phyloP scores from a whole-genome alignment of 1,140 invertebrate species.

The Hypsibius dujardini region DNA sequence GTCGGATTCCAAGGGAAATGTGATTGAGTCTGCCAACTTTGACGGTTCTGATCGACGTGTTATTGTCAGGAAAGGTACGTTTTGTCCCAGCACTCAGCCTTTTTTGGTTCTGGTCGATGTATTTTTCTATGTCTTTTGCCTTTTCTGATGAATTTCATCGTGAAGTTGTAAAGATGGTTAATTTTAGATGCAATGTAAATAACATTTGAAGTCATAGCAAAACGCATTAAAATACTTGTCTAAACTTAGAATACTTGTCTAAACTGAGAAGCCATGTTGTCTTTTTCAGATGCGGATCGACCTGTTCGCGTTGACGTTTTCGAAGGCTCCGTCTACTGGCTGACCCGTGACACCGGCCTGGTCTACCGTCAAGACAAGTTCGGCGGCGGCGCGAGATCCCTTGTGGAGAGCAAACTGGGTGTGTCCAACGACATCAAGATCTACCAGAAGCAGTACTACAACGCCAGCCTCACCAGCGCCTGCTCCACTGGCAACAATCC shows the following conservation, averaged over 20 bases:
- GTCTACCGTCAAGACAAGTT: slow-evolving; percentile 80
- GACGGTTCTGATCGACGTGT: slow-evolving; percentile 60
- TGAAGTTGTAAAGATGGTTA: no score
- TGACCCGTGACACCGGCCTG: slow-evolving; percentile 61
- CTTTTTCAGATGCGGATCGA: slow-evolving; percentile 41
- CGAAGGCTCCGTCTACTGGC: slow-evolving; percentile 70
- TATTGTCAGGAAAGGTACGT: slow-evolving; percentile 45
- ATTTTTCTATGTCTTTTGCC: no score
- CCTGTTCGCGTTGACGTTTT: slow-evolving; percentile 78
- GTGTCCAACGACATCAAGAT: slow-evolving; percentile 63
- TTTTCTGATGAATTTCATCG: no score
- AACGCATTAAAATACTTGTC: slow-evolving; percentile 41
- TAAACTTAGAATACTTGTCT: slow-evolving; percentile 57
- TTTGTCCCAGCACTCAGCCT: no score
- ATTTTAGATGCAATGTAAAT: no score
- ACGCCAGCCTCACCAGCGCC: slow-evolving; percentile 37
- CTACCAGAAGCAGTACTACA: slow-evolving; percentile 54
- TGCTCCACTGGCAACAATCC: slow-evolving; percentile 21
- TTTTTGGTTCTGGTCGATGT: no score
- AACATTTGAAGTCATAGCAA: no score
- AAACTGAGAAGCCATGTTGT: slow-evolving; percentile 20
- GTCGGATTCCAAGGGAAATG: slow-evolving; percentile 81
- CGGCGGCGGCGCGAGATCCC: slow-evolving; percentile 69
- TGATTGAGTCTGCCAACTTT: slow-evolving; percentile 66
- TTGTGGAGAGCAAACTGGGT: slow-evolving; percentile 55